Evolutionary conservation across 2,797 vertebrate genomes (phyloP).

Genomic region (Coluber constrictor): DNA sequence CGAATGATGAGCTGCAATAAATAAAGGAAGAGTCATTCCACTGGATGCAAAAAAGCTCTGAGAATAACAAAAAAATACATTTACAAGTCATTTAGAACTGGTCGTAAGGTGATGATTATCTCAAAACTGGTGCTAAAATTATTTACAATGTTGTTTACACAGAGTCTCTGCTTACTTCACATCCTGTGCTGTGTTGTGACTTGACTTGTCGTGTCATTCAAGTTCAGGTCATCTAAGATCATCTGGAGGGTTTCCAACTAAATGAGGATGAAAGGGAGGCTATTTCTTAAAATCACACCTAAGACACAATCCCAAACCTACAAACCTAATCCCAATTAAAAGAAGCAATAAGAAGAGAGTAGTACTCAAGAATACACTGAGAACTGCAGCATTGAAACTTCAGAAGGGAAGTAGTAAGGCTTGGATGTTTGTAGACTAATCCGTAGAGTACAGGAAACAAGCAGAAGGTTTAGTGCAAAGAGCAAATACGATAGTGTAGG

Average conservation of each 20-base stretch:
- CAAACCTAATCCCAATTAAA: not conserved
- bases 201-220: not conserved
- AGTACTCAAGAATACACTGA: not conserved
- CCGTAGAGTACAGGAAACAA: not conserved
- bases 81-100: not conserved
- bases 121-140: not conserved
- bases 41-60: not conserved
- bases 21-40: not conserved
- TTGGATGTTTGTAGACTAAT: not conserved
- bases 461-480: not conserved
- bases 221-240: not conserved
- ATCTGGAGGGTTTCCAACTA: not conserved
- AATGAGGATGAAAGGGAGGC: not conserved
- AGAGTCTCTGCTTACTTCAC: not conserved
- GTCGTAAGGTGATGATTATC: not conserved
- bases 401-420: not conserved
- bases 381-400: not conserved
- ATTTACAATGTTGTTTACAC: not conserved
- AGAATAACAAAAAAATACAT: not conserved
- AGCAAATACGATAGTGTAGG: not conserved
- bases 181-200: not conserved
- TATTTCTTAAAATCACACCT: not conserved
- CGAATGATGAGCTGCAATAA: not conserved
- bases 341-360: not conserved
- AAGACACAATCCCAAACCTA: not conserved